Conservation (phyloP, 1,140 invertebrate genomes). For the Belonocnema kinseyi region DNA sequence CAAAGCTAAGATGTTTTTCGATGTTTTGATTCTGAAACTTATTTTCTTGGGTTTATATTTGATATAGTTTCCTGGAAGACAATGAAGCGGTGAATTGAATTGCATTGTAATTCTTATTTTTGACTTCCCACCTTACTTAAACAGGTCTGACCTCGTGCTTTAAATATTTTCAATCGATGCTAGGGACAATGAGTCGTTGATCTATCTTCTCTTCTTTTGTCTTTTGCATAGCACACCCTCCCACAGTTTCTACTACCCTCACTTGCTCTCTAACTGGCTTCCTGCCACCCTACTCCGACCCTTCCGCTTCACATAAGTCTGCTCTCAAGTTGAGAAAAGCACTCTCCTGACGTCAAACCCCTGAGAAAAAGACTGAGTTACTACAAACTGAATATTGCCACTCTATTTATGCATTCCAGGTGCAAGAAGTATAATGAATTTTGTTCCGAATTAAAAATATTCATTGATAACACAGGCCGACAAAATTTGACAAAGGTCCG, state of each 20-base stretch:
- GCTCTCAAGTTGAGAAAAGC: slow-evolving; percentile 36
- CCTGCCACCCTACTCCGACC: slow-evolving; percentile 15
- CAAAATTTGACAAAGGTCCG: too few species aligned
- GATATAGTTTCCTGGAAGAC: background rate
- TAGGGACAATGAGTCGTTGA: slow-evolving; percentile 67
- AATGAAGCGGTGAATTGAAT: background rate
- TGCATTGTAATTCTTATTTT: slow-evolving; percentile 29
- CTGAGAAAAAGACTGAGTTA: background rate
- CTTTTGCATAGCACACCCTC: slow-evolving; percentile 37
- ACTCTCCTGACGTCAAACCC: slow-evolving; percentile 37
- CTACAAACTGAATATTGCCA: background rate
- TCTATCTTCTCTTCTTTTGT: slow-evolving; percentile 48
- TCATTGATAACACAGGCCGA: too few species aligned
- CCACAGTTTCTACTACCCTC: slow-evolving; percentile 27
- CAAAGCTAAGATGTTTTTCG: too few species aligned
- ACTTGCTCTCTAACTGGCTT: slow-evolving; percentile 37
- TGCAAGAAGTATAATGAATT: background rate
- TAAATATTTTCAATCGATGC: slow-evolving; percentile 73
- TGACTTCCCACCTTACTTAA: slow-evolving; percentile 45
- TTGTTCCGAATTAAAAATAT: background rate
- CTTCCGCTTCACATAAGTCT: slow-evolving; percentile 1
- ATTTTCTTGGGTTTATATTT: too few species aligned
- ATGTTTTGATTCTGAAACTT: too few species aligned
- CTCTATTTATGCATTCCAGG: background rate
- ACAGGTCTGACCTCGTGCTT: slow-evolving; percentile 60